Base-by-base conservation (phyloP, 2,888 invertebrate species). In the Coenonympha arcania region DNA sequence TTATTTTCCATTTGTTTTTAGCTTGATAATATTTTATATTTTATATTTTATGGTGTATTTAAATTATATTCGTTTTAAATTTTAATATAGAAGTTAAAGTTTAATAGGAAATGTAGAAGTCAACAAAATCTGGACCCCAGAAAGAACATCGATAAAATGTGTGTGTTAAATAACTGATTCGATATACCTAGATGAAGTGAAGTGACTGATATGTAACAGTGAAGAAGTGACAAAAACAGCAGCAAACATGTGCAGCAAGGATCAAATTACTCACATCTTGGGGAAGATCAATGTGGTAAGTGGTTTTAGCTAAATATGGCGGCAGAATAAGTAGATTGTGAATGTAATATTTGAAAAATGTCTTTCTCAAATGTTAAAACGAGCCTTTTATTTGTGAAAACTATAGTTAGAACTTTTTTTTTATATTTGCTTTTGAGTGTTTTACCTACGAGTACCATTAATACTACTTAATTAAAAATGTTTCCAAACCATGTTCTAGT, bases 201-300 rank as follows among this genome's bases (percentile, higher is more conserved):
- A 44, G 34, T 44, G 57, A 50, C 33, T 50, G 53, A 51, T 66
- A 57, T 70, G 72, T 64, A 60, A 76, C 54, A 60, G 64, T 63
- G 55, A 63, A 48, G 54, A 50, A 58, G 57, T 47, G 52, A 58
- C 54, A 62, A 48, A 57, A 55, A 58, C 57, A 41, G 50, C 71
- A 15, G 15, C 6, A 79, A 70, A 68, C 8, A 79, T 92, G 91
- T 91, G 91, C 80, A 89, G 89, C 73, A 91, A 90, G 83, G 91
- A 91, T 66, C 91, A 92, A 73, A 89, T 92, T 67, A 87, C 86
- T 62, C 90, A 90, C 68, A 87, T 92, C 69, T 89, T 92, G 86
- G 91, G 91, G 76, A 92, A 92, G 85, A 88, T 92, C 70, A 91
- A 91, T 83, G 89, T 90, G 90, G 91, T 91, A 80, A 87, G 91